Evolutionary conservation across 2,888 invertebrate species (phyloP).

Genomic region (Drosophila paracracens): DNA sequence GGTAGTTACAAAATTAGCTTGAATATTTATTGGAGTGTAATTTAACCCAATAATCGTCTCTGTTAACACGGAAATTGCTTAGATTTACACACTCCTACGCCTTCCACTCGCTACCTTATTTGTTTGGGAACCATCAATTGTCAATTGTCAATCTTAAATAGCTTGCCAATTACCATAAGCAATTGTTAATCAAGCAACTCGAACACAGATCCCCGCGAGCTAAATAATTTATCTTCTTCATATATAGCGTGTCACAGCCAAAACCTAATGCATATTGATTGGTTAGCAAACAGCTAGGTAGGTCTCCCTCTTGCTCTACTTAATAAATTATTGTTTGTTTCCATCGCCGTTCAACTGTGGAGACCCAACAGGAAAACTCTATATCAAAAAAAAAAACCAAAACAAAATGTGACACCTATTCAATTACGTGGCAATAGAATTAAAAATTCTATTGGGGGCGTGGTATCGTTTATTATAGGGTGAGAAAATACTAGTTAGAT

Average conservation of each 20-base stretch:
- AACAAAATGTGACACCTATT: slow-evolving; percentile 47
- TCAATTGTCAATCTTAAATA: slow-evolving; percentile 14
- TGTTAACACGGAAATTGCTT: not conserved
- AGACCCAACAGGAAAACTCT: not conserved
- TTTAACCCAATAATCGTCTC: not conserved
- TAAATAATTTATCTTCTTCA: slow-evolving; percentile 2
- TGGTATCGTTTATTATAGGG: slow-evolving; percentile 3
- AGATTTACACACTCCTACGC: not conserved
- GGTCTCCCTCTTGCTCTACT: slow-evolving; percentile 3
- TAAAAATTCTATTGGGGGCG: slow-evolving; percentile 58
- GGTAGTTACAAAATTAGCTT: not conserved
- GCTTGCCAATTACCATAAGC: slow-evolving; percentile 1
- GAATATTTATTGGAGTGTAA: not conserved
- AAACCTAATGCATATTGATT: slow-evolving; percentile 62
- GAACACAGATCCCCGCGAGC: not conserved
- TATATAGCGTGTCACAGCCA: slow-evolving; percentile 38
- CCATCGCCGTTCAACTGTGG: slow-evolving; percentile 5
- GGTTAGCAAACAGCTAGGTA: slow-evolving; percentile 5
- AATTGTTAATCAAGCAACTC: slow-evolving; percentile 8
- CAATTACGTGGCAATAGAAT: slow-evolving; percentile 54
- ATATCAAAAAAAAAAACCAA: slow-evolving; percentile 11
- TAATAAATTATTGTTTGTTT: slow-evolving; percentile 55
- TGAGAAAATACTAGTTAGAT: not conserved
- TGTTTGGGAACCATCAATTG: slow-evolving; percentile 8
- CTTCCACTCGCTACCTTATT: not conserved